phyloP scores from a whole-genome alignment of 1,140 invertebrate species.

The Aphis gossypii region DNA sequence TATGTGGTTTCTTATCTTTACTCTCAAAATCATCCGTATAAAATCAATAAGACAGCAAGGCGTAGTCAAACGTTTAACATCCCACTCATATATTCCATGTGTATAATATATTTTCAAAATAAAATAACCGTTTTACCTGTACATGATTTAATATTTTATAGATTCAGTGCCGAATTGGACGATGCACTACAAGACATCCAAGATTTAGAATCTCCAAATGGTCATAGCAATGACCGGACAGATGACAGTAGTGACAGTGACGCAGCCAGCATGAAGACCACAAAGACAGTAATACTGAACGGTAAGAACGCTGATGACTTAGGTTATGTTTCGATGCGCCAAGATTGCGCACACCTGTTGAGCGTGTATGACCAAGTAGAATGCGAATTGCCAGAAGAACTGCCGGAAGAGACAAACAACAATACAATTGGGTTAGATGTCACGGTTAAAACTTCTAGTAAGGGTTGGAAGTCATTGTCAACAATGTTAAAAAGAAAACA shows the following conservation, averaged over 20 bases:
- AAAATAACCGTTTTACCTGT: not conserved
- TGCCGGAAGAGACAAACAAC: conserved; percentile 18
- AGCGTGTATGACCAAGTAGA: conserved; percentile 41
- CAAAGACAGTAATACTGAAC: conserved; percentile 43
- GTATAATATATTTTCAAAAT: not conserved
- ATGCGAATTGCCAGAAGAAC: not conserved
- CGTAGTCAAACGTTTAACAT: not conserved
- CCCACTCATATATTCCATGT: not conserved
- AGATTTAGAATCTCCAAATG: conserved; percentile 66
- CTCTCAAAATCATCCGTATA: not conserved
- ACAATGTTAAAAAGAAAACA: conserved; percentile 52
- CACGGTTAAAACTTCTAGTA: not conserved
- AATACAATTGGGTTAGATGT: conserved; percentile 32
- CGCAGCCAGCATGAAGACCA: conserved; percentile 52
- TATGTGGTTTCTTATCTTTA: not conserved
- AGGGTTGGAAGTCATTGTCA: conserved; percentile 29
- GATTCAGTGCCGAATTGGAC: conserved; percentile 66
- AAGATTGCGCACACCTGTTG: conserved; percentile 46
- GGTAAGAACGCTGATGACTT: conserved; percentile 39
- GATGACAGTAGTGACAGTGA: conserved; percentile 57
- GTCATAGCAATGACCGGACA: conserved; percentile 9
- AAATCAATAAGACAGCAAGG: not conserved
- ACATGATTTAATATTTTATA: conserved; percentile 59
- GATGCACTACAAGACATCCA: conserved; percentile 66
- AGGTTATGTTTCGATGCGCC: conserved; percentile 43